Evolutionary conservation across 2,797 vertebrate species (phyloP), one percentile per base, ranked within the genome.

Genomic region (Spheniscus humboldti): DNA sequence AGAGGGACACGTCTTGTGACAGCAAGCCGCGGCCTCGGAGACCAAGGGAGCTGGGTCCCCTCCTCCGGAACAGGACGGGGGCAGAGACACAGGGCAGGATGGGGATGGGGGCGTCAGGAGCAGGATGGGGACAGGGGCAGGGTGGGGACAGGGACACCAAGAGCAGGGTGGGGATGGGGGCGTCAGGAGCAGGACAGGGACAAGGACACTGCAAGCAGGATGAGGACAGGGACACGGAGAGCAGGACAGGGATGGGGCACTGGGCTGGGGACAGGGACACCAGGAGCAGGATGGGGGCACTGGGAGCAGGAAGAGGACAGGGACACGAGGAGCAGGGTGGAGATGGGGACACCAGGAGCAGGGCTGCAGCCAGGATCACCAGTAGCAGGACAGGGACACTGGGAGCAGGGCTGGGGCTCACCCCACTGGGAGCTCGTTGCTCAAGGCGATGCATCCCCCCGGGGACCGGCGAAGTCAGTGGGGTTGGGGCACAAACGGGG

Each of bases 381-480:
- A 9, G 56, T 20, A 22, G 56, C 56, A 62, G 66, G 45, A 52
- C 5, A 11, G 27, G 59, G 25, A 30, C 68, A 39, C 15, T 4
- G 22, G n/a, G 37, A 39, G 5, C 27, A 11, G 39, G 39, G 16
- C 24, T n/a, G 30, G n/a, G 23, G 22, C 33, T 84, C 28, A 43
- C 15, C n/a, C 62, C 31, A 5, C 8, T 0, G 28, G 18, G 45
- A 87, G 20, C 39, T 4, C 6, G 10, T 8, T 56, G 52, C 66
- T 48, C 13, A 5, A 33, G 12, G 37, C 6, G 4, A 22, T 0
- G 0, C 3, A 0, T 37, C 28, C 11, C 62, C 59, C 10, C 3
- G 1, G 14, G 30, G 60, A 41, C 15, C 4, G 5, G 13, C 5
- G 22, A 24, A 5, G 20, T 8, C 80, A 6, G 18, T 6, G 37